Percentiles rank a stretch among this genome's conserved stretches.
These are phyloP conservation scores for Diaphora mendica DNA, from an alignment of 2,888 invertebrate species.

Conservation along the genomic window DNA sequence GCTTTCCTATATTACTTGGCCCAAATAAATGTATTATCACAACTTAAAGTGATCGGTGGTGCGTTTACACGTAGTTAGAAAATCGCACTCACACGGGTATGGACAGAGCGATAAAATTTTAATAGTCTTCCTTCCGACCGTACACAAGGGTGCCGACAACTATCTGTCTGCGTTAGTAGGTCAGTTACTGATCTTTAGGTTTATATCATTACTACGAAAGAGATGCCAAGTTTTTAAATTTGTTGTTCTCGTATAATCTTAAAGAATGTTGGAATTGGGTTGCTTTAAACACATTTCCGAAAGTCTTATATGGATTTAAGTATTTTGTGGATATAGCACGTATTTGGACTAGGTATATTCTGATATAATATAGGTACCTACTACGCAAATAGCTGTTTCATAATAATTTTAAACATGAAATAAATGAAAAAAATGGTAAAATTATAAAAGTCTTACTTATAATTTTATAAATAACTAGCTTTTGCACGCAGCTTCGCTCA, in stretches of 20 bases:
- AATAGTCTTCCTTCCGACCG: not conserved
- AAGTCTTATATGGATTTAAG: not conserved
- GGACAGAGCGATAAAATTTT: not conserved
- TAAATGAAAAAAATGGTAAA: not conserved
- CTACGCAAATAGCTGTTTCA: not conserved
- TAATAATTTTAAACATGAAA: not conserved
- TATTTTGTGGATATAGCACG: not conserved
- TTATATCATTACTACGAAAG: conserved; percentile 15
- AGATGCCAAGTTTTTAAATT: conserved; percentile 19
- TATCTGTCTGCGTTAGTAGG: conserved; percentile 23
- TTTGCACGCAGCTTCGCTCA: no score
- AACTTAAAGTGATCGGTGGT: conserved; percentile 14
- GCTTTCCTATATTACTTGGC: conserved; percentile 37
- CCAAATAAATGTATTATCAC: conserved; percentile 32
- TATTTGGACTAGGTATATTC: not conserved
- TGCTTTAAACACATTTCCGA: not conserved
- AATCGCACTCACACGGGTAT: not conserved
- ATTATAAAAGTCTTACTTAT: no score
- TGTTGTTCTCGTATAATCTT: conserved; percentile 10
- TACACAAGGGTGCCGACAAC: conserved; percentile 11
- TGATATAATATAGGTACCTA: no score
- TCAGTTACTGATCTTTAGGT: conserved; percentile 27
- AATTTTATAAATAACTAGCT: no score
- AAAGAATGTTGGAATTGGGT: conserved; percentile 9
- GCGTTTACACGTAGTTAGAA: not conserved